Percentiles rank a stretch among this genome's conserved stretches.
These are phyloP conservation scores for Cathartes aura DNA, from an alignment of 2,113 vertebrate genomes.

Conservation along the genomic window DNA sequence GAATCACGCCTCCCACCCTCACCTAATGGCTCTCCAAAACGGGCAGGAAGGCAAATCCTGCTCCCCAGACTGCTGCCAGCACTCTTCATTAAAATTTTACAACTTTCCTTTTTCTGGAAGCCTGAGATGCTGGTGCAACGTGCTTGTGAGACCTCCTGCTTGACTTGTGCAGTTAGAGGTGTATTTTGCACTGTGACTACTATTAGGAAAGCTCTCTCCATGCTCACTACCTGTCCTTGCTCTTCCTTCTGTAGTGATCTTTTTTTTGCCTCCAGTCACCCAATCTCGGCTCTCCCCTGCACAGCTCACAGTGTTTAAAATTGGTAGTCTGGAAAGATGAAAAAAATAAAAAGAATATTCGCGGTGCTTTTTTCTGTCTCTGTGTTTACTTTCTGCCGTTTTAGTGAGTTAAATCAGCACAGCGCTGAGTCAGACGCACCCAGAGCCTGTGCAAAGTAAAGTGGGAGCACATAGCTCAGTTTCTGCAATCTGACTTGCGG, in stretches of 20 bases:
- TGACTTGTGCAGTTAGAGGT: neutral
- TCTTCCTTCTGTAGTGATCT: neutral
- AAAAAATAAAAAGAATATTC: neutral
- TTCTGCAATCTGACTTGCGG: neutral
- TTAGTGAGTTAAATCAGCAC: neutral
- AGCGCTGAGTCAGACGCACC: rapidly evolving
- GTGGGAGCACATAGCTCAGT: neutral
- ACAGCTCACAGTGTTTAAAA: neutral
- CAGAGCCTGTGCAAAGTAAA: neutral
- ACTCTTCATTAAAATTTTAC: neutral
- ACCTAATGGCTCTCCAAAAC: neutral
- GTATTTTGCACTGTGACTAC: neutral
- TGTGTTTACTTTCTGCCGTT: neutral
- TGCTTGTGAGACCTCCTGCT: neutral
- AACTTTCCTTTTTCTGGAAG: neutral
- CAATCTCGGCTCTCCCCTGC: neutral
- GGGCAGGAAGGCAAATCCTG: neutral
- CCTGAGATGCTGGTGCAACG: neutral
- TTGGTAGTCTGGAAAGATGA: neutral
- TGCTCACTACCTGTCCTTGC: neutral
- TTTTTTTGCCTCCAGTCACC: neutral
- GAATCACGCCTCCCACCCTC: neutral
- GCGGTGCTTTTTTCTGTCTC: neutral
- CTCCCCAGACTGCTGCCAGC: neutral
- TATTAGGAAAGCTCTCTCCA: neutral